A percentile compares a stretch with the other conserved stretches of the same genome.
Conservation (phyloP, 2,888 invertebrate genomes). For the Leptodirus hochenwartii region DNA sequence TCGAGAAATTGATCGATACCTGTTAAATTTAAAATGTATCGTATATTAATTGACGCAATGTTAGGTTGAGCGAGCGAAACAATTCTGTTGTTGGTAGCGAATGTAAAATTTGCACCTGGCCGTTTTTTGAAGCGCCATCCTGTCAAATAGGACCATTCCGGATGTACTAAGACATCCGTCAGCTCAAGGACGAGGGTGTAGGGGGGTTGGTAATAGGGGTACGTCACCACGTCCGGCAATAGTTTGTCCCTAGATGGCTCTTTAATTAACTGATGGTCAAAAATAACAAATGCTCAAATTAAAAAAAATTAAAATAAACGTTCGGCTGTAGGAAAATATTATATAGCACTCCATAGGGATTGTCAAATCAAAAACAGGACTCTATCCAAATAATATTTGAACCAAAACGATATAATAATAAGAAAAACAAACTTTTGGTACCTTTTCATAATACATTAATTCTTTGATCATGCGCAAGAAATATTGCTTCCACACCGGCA, state of each 20-base stretch:
- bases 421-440: too few species aligned
- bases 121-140: slow-evolving; percentile 98
- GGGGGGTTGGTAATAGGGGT: slow-evolving; percentile 89
- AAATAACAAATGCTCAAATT: too few species aligned
- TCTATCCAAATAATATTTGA: too few species aligned
- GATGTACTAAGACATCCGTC: slow-evolving; percentile 90
- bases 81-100: too few species aligned
- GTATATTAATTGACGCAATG: not conserved
- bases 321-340: too few species aligned
- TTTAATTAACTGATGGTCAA: slow-evolving; percentile 48
- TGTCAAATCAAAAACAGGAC: too few species aligned
- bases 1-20: slow-evolving; percentile 83
- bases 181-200: slow-evolving; percentile 93
- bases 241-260: slow-evolving; percentile 90
- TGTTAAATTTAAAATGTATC: slow-evolving; percentile 9
- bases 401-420: too few species aligned
- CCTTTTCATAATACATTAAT: too few species aligned
- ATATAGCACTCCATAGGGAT: too few species aligned
- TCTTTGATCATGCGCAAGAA: too few species aligned
- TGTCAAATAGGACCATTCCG: slow-evolving; percentile 96
- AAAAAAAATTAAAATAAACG: not conserved
- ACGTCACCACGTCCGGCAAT: slow-evolving; percentile 78
- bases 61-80: slow-evolving; percentile 1
- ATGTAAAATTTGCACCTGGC: slow-evolving; percentile 38
- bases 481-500: too few species aligned